These are phyloP conservation scores for Tamias sibiricus DNA, from an alignment of 2,113 vertebrate species.

Conservation along the genomic window DNA sequence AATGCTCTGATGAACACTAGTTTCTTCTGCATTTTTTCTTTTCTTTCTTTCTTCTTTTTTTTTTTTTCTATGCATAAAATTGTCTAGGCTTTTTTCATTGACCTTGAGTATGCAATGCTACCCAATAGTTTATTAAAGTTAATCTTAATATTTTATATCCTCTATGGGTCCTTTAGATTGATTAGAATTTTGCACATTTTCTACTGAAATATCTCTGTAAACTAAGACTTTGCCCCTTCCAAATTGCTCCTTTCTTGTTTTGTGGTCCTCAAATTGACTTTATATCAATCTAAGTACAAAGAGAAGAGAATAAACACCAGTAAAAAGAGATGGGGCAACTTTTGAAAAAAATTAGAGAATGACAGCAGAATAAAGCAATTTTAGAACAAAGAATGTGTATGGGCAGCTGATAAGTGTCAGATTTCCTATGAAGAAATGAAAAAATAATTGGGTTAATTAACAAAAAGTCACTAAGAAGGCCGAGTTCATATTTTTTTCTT, in stretches of 20 bases:
- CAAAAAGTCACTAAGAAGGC: not conserved
- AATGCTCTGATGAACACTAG: not conserved
- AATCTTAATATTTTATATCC: not conserved
- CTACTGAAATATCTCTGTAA: not conserved
- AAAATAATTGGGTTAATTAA: constrained; percentile 34
- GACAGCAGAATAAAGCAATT: not conserved
- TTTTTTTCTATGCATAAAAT: not conserved
- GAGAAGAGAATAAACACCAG: not conserved
- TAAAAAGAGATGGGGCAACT: not conserved
- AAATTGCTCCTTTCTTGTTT: not conserved
- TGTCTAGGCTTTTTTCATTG: not conserved
- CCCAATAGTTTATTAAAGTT: not conserved
- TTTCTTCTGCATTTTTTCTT: not conserved
- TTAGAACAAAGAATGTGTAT: not conserved
- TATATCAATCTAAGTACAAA: not conserved
- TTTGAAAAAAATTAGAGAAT: constrained; percentile 11
- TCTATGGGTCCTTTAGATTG: not conserved
- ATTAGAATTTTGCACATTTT: constrained; percentile 29
- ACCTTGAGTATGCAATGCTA: not conserved
- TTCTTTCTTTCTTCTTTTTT: too few relatives aligned
- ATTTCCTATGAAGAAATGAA: constrained; percentile 3
- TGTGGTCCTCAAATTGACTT: constrained; percentile 10
- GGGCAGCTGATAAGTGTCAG: constrained; percentile 24
- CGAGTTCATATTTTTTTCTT: constrained; percentile 42
- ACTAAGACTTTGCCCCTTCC: not conserved